phyloP scores from a whole-genome alignment of 2,113 vertebrate species.

The Ardeotis arabs region DNA sequence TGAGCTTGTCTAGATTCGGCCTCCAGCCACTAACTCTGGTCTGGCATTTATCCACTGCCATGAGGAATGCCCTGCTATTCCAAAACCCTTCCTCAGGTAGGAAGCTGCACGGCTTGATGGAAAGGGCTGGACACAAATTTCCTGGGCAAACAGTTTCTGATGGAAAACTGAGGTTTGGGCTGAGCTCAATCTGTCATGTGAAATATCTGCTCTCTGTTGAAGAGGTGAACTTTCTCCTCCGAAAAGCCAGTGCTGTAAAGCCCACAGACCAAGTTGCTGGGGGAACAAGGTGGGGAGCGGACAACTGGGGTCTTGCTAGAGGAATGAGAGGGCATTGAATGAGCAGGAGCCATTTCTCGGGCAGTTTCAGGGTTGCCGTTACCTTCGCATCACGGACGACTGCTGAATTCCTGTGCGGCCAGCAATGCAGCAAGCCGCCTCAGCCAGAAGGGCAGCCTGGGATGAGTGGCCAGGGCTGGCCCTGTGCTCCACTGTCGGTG shows the following conservation, averaged over 20 bases:
- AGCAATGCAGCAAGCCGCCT: neutral
- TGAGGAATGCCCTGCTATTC: neutral
- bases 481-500: neutral
- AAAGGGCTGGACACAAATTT: neutral
- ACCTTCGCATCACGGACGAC: neutral
- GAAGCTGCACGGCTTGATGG: neutral
- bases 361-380: neutral
- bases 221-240: neutral
- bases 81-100: neutral
- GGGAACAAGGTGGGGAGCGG: neutral
- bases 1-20: neutral
- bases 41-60: neutral
- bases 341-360: neutral
- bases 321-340: accelerated
- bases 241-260: neutral
- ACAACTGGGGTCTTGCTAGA: accelerated
- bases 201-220: neutral
- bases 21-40: neutral
- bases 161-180: neutral
- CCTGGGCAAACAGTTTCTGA: neutral
- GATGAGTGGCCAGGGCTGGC: neutral
- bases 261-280: neutral
- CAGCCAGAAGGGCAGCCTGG: accelerated
- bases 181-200: neutral
- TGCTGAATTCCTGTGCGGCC: neutral